phyloP scores from a whole-genome alignment of 1,140 invertebrate species.

The Pachypsylla venusta region DNA sequence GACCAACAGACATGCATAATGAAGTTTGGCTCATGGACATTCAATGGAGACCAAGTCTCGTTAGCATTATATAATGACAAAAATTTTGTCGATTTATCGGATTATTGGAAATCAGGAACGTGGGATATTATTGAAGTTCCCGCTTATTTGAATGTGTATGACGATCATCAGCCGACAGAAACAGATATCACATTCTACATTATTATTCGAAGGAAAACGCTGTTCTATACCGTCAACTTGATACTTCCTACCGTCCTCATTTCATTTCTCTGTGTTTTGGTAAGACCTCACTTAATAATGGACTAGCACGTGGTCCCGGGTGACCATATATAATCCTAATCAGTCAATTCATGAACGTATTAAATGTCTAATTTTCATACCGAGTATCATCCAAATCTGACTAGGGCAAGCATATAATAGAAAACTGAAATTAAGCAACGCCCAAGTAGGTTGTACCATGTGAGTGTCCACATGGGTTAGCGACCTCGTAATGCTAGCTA shows the following conservation, averaged over 20 bases:
- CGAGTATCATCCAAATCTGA: no score
- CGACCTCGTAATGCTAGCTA: no score
- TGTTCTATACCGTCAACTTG: conserved; percentile 99
- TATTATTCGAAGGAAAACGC: conserved; percentile 87
- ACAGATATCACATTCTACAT: conserved; percentile 96
- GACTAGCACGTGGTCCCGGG: no score
- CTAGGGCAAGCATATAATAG: no score
- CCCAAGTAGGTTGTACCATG: no score
- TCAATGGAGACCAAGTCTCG: conserved; percentile 92
- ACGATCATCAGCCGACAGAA: conserved; percentile 64
- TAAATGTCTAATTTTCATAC: no score
- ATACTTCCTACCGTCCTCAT: conserved; percentile 97
- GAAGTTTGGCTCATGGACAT: conserved; percentile 99
- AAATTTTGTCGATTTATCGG: conserved; percentile 45
- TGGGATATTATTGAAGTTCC: conserved; percentile 82
- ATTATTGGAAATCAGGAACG: conserved; percentile 69
- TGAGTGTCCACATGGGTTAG: no score
- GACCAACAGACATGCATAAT: conserved; percentile 97
- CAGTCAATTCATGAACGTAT: no score
- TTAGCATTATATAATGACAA: conserved; percentile 88
- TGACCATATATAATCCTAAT: no score
- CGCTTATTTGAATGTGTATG: conserved; percentile 78
- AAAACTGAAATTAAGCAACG: no score
- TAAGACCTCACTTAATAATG: no score
- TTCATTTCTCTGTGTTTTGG: conserved; percentile 90